Conservation (phyloP, 1,140 invertebrate species). For the Anagrus nilaparvatae region DNA sequence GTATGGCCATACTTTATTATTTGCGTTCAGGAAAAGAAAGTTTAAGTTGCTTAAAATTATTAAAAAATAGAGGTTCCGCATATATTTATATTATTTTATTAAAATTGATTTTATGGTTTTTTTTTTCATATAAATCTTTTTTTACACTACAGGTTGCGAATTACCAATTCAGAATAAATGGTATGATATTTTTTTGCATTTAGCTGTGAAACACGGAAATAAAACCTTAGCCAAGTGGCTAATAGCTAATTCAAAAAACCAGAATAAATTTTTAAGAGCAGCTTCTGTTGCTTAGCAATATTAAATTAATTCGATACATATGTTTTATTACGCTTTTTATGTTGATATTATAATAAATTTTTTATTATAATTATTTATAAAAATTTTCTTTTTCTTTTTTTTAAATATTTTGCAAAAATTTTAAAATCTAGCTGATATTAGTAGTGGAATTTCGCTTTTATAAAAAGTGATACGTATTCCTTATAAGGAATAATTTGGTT, state of each 20-base stretch:
- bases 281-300: too few relatives aligned
- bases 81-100: neutral
- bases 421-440: too few relatives aligned
- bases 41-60: constrained; percentile 18
- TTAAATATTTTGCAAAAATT: too few relatives aligned
- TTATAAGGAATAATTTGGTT: too few relatives aligned
- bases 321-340: too few relatives aligned
- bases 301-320: too few relatives aligned
- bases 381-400: too few relatives aligned
- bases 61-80: constrained; percentile 16
- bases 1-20: constrained; percentile 19
- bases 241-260: constrained; percentile 13
- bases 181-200: constrained; percentile 19
- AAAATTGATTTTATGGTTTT: neutral
- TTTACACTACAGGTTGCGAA: constrained; percentile 12
- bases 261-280: too few relatives aligned
- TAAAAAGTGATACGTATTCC: too few relatives aligned
- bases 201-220: constrained; percentile 14
- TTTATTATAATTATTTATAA: too few relatives aligned
- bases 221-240: constrained; percentile 19
- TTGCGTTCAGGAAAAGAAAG: constrained; percentile 16
- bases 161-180: constrained; percentile 14
- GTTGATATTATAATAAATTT: too few relatives aligned
- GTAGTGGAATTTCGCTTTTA: too few relatives aligned
- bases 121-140: constrained; percentile 5